Base-by-base conservation (phyloP, 2,888 invertebrate species). In the Patella ulyssiponensis region DNA sequence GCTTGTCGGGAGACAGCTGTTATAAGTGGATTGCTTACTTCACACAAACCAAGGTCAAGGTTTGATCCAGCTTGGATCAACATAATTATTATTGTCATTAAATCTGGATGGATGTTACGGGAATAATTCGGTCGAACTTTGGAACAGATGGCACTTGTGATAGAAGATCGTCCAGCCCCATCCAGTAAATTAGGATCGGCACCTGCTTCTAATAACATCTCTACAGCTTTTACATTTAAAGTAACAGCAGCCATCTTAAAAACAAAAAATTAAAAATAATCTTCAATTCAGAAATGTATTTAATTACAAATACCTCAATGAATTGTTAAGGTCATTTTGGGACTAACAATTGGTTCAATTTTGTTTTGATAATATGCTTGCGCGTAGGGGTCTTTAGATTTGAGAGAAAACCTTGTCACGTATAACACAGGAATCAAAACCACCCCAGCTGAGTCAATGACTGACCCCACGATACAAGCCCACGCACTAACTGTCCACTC, bases 1-100 rank as follows among this genome's bases (percentile, higher is more conserved):
- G 84, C 84, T 74, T 86, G 83, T n/a, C 85, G 77, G 51, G 83
- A 79, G 7, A 85, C 77, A 23, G 86, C 84, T 56, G 85, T 79
- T 56, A 88, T 81, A 64, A 89, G 76, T 11, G 88, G 86, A 75
- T 86, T 88, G 73, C 85, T 84, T 71, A 83, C 80, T 74, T 86
- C 85, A 44, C 80, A 78, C 17, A 81, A 69, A 15, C 56, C 82
- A 52, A 81, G 58, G 76, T 86, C 84, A 20, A 87, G 77, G 64
- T 83, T 79, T 7, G 83, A 73, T 20, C 86, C 86, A 11, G 82
- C 80, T 79, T 85, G 85, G 11, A 84, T 81, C 27, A 86, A 74
- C 81, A 86, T 81, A 4, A 86, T 71, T 1, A 85, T 81, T 11
- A 86, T 84, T 3, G 83, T 73, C 82, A 84, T 83, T 23, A 83